Evolutionary conservation across 2,888 invertebrate genomes (phyloP), one percentile per base, ranked within the genome.

Genomic region (Isoperla grammatica): DNA sequence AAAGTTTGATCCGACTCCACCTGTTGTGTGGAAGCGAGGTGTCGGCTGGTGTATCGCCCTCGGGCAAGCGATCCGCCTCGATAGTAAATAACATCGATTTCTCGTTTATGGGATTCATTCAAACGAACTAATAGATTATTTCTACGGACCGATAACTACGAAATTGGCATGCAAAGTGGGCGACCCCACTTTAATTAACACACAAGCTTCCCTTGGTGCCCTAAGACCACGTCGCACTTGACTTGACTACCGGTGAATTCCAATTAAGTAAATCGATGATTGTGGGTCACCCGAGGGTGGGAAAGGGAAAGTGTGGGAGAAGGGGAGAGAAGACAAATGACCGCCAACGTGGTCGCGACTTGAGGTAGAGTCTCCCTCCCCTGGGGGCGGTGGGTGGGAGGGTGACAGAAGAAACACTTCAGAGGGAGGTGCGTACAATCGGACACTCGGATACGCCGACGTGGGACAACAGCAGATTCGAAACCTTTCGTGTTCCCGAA

Each of bases 91-190:
- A 29, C 29, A 53, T 53, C 39, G 53, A 53, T 53, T 37, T 53
- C 39, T 20, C 23, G 15, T 12, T n/a, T 45, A 15, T 3, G 15
- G 17, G 11, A 45, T 17, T 45, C 17, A 9, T 53, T 53, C 53
- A 37, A 53, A 17, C 45, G 45, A 53, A 37, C 15, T 53, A 53
- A 53, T 53, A 39, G 53, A 53, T 53, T 39, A 53, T 53, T 53
- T 37, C 53, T 29, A 37, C 39, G 15, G 19, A 39, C 20, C 37
- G 15, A 53, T 53, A 53, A 35, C 53, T 35, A 11, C 39, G 17
- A 53, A 53, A 53, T 53, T 53, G 53, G 19, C 39, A 53, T 53
- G 53, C 53, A 53, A 53, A 53, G 37, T 39, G 53, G 37, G 53
- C 37, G 53, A 35, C 37, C 37, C 39, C 53, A 39, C 53, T 53